Percentiles rank a stretch among this genome's conserved stretches.
phyloP scores from a whole-genome alignment of 2,113 vertebrate species.

The Uropsilus gracilis region DNA sequence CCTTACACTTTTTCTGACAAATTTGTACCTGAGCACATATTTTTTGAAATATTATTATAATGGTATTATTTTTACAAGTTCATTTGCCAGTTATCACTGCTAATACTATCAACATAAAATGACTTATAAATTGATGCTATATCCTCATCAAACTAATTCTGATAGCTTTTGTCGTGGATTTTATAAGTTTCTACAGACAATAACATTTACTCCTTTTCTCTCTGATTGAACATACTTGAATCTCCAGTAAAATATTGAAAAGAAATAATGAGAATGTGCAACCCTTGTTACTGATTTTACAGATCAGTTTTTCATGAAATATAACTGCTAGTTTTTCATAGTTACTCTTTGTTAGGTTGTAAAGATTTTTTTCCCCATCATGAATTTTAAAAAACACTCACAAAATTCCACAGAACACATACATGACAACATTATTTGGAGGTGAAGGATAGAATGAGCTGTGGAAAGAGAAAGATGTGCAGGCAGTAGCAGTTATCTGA shows the following conservation, averaged over 20 bases:
- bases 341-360: background rate
- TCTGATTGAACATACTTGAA: background rate
- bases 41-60: background rate
- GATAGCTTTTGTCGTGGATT: background rate
- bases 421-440: background rate
- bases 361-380: background rate
- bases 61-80: background rate
- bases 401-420: background rate
- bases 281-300: background rate
- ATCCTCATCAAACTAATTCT: background rate
- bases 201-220: background rate
- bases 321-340: background rate
- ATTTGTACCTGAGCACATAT: background rate
- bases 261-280: background rate
- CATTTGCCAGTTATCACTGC: background rate
- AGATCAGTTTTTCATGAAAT: background rate
- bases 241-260: background rate
- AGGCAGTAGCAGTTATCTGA: background rate
- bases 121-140: background rate
- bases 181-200: background rate
- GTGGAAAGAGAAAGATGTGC: background rate
- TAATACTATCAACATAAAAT: background rate
- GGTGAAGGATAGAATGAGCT: background rate
- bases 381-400: background rate
- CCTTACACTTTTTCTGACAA: background rate